A percentile compares a stretch with the other conserved stretches of the same genome.
Evolutionary conservation across 2,797 vertebrate species (phyloP).

Genomic region (Acanthurus tractus): DNA sequence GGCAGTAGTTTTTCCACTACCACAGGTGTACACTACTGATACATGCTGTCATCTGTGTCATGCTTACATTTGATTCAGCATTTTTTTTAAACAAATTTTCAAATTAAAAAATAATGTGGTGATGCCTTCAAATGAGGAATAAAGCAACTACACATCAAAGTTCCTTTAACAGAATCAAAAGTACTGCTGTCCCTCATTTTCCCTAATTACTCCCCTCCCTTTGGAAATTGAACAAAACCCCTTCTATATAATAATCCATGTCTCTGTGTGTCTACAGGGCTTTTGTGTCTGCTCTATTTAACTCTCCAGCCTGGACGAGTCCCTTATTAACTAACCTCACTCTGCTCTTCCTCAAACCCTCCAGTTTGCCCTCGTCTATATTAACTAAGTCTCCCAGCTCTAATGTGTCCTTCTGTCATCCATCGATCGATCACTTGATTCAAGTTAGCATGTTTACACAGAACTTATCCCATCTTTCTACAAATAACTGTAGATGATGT

Average conservation of each 20-base stretch:
- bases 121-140: background rate
- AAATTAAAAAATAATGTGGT: no score
- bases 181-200: conserved; percentile 2
- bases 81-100: no score
- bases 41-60: no score
- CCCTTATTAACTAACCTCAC: conserved; percentile 21
- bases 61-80: no score
- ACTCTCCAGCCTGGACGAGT: conserved; percentile 25
- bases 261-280: conserved; percentile 44
- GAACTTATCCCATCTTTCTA: background rate
- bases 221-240: conserved; percentile 33
- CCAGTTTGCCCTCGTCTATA: conserved; percentile 10
- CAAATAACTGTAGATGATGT: background rate
- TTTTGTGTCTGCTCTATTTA: conserved; percentile 52
- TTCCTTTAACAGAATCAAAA: conserved; percentile 6
- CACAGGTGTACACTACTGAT: no score
- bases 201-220: conserved; percentile 5
- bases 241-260: conserved; percentile 40
- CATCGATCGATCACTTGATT: conserved; percentile 4
- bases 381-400: conserved; percentile 11
- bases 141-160: background rate
- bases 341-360: conserved; percentile 1
- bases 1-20: no score
- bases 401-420: background rate
- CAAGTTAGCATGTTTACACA: background rate